phyloP scores from a whole-genome alignment of 2,113 vertebrate genomes.

The Anolis carolinensis region DNA sequence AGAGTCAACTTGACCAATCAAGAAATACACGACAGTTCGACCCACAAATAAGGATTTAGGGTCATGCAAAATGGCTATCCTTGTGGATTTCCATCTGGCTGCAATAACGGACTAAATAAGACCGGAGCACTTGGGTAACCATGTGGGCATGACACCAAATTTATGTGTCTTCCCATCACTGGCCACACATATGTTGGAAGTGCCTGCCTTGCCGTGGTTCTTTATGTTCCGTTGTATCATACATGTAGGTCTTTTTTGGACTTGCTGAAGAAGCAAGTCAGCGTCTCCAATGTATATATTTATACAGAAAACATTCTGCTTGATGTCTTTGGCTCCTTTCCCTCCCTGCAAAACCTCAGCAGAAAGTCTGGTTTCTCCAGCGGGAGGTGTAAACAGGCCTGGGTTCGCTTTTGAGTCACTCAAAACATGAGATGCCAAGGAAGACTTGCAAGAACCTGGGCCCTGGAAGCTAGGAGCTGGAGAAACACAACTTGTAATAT shows the following conservation, averaged over 20 bases:
- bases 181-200: background rate
- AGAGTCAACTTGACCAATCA: no score
- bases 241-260: background rate
- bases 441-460: background rate
- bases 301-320: constrained; percentile 25
- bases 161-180: no score
- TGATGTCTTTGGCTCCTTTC: constrained; percentile 17
- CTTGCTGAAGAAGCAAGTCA: background rate
- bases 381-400: constrained; percentile 10
- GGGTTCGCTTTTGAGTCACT: background rate
- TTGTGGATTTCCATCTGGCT: no score
- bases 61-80: no score
- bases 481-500: background rate
- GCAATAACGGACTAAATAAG: no score
- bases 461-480: background rate
- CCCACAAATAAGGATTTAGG: no score
- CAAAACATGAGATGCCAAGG: background rate
- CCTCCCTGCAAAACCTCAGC: constrained; percentile 22
- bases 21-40: no score
- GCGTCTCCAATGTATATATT: constrained; percentile 18
- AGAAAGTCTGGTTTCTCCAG: constrained; percentile 6
- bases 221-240: background rate
- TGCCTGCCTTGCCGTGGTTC: background rate
- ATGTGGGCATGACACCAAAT: background rate
- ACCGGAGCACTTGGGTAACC: background rate